Evolutionary conservation across 2,888 invertebrate species (phyloP), one percentile per base, ranked within the genome.

Genomic region (Oligia fasciuncula): DNA sequence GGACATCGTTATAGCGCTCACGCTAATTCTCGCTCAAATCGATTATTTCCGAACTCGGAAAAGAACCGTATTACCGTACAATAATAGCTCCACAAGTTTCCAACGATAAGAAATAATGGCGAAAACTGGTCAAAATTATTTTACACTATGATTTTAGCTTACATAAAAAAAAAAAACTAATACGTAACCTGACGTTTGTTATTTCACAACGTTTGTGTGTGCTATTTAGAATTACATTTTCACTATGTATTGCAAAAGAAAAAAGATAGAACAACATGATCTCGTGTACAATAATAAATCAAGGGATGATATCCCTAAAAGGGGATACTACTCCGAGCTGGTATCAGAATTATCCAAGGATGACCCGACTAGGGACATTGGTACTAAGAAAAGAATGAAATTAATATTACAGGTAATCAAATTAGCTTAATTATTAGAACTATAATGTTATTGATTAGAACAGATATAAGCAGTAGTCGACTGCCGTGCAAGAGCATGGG

Each of bases 261-360:
- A 96, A 85, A 95, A 94, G 82, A 91, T 96, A 68, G 92, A 93
- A 76, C 93, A 94, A 40, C 94, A 95, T 68, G 96, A 97, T 90
- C 89, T 95, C n/a, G 91, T 96, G 6, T 96, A 94, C 79, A 94
- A 96, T 75, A 96, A 96, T 76, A 91, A 82, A 2, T 90, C 93
- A 0, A 90, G 95, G 74, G 94, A 95, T 81, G 78, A 88, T 0
- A 94, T 95, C 4, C 96, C 95, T 0, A 96, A 96, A 87, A 91
- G 97, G 51, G 97, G 97, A 29, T 98, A 97, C 91, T 98, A 97
- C 86, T 97, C 97, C 0, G 98, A 98, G 90, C 89, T 97, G 57
- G 96, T 97, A 0, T 97, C 97, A 0, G 96, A 97, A 86, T 92
- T 96, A 92, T 91, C 94, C 2, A 96, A 95, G 80, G 93, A 96